Conservation (phyloP, 2,888 invertebrate species). For the Spilarctia lutea region DNA sequence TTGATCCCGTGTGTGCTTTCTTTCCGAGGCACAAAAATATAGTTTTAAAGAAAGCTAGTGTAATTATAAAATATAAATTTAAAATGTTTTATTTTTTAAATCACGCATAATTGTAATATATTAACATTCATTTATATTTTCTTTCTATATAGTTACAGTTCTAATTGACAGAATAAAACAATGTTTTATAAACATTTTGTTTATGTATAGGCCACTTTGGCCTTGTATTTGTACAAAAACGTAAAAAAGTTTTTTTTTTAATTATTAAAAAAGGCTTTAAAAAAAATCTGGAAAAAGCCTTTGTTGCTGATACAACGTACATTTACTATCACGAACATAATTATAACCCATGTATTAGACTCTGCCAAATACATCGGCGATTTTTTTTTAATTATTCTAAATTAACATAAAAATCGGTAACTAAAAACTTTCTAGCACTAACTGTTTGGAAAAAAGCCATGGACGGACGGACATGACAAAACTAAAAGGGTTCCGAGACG, state of each 20-base stretch:
- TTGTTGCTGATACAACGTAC: not conserved
- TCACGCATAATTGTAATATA: not conserved
- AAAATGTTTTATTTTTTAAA: not conserved
- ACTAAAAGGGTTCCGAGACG: no score
- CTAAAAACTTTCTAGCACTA: no score
- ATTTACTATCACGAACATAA: fast-evolving
- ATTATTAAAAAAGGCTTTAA: no score
- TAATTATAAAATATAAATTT: not conserved
- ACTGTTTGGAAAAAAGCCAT: no score
- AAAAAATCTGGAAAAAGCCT: not conserved
- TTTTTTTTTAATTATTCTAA: no score
- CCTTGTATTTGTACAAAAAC: not conserved
- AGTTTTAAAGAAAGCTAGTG: not conserved
- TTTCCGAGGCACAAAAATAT: no score
- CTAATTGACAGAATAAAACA: not conserved
- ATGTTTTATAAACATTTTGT: not conserved
- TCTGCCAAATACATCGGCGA: no score
- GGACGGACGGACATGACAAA: no score
- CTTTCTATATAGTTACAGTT: not conserved
- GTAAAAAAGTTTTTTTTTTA: no score
- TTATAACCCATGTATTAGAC: no score
- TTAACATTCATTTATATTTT: not conserved
- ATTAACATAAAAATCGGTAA: no score
- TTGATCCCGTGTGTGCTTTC: no score
- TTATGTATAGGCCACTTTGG: not conserved